Evolutionary conservation across 2,797 vertebrate species (phyloP).

Genomic region (Gadopsis marmoratus): DNA sequence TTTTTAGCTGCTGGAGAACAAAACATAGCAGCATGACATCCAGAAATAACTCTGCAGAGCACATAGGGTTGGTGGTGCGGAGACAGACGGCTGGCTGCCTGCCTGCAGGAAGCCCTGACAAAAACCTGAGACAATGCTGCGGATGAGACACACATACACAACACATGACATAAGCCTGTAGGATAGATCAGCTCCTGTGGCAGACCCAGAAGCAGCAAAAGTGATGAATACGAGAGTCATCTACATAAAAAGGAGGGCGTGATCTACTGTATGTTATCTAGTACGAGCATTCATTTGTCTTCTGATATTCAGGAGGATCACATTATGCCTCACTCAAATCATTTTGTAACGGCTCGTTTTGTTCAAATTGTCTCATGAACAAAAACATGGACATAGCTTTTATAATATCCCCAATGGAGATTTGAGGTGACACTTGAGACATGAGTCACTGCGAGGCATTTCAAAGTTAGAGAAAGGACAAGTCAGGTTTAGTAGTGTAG

Average conservation of each 20-base stretch:
- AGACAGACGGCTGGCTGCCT: constrained; percentile 49
- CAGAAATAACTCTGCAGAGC: constrained; percentile 70
- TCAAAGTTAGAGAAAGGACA: background rate
- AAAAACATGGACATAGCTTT: background rate
- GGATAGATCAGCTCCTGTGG: constrained; percentile 36
- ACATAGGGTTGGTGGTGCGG: constrained; percentile 47
- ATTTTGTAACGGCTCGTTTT: background rate
- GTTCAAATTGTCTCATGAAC: background rate
- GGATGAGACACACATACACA: constrained; percentile 56
- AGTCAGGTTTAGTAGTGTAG: background rate
- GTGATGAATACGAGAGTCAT: background rate
- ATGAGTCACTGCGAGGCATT: background rate
- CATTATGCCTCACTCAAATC: background rate
- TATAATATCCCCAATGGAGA: background rate
- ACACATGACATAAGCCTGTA: constrained; percentile 47
- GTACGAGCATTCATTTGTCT: background rate
- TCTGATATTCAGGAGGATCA: background rate
- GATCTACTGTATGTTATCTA: background rate
- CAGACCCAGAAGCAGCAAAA: background rate
- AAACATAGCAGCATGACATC: constrained; percentile 75
- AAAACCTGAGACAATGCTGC: constrained; percentile 69
- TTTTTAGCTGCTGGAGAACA: constrained; percentile 78
- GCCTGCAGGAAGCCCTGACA: constrained; percentile 64
- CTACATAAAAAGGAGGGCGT: background rate
- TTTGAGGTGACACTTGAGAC: background rate